A percentile compares a stretch with the other conserved stretches of the same genome.
phyloP scores from a whole-genome alignment of 2,113 vertebrate genomes.

The Fulmarus glacialis region DNA sequence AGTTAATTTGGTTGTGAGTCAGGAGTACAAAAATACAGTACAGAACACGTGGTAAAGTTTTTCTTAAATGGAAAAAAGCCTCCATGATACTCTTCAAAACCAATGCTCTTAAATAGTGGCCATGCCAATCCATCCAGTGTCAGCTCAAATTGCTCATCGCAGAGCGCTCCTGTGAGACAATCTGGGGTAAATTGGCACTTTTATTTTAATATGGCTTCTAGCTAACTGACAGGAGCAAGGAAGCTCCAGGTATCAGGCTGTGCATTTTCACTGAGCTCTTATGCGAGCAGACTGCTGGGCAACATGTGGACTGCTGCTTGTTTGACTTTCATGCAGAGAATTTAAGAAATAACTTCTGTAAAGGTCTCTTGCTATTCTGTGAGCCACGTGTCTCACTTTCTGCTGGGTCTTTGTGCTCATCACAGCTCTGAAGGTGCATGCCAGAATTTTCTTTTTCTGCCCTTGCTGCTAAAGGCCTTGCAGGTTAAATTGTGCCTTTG shows the following conservation, averaged over 20 bases:
- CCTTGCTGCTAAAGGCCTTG: background rate
- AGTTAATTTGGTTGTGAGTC: background rate
- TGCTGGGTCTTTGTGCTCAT: background rate
- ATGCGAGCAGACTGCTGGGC: background rate
- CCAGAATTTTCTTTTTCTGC: background rate
- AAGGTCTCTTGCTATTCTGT: background rate
- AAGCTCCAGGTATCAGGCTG: too few relatives aligned
- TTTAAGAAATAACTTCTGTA: background rate
- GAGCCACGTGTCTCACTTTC: background rate
- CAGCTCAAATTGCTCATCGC: fast-evolving
- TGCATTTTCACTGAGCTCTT: background rate
- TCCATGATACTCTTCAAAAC: background rate
- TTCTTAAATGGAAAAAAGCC: background rate
- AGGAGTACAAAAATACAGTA: background rate
- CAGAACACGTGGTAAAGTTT: background rate
- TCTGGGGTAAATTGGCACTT: background rate
- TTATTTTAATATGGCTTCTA: fast-evolving
- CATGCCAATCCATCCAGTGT: fast-evolving
- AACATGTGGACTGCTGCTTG: background rate
- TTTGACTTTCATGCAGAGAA: background rate
- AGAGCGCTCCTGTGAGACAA: background rate
- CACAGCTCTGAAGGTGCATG: background rate
- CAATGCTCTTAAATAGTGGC: fast-evolving
- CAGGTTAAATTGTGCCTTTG: background rate
- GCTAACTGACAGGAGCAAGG: background rate